Conservation (phyloP, 2,113 vertebrate species). For the Nesogale talazaci region DNA sequence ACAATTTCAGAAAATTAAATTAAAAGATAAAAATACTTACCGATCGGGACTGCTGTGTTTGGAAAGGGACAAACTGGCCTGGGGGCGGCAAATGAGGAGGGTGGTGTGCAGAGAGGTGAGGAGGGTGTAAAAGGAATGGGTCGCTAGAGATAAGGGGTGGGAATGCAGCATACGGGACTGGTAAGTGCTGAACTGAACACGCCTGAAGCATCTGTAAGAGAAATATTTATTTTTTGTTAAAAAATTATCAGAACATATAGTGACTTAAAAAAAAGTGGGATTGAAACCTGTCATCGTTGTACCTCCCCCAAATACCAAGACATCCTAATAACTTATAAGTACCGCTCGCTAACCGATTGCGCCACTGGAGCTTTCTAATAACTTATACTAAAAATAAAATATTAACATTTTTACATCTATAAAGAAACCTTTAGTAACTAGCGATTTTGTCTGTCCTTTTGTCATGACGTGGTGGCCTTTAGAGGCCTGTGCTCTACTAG, state of each 20-base stretch:
- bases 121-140: constrained; percentile 95
- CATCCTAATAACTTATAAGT: background rate
- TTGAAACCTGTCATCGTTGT: constrained; percentile 19
- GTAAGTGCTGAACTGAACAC: constrained; percentile 97
- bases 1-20: constrained; percentile 40
- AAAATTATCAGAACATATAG: constrained; percentile 45
- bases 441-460: background rate
- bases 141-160: constrained; percentile 97
- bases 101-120: constrained; percentile 94
- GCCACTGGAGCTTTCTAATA: too few relatives aligned
- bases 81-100: constrained; percentile 94
- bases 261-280: background rate
- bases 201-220: constrained; percentile 95
- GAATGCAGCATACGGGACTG: constrained; percentile 96
- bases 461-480: background rate
- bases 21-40: constrained; percentile 86
- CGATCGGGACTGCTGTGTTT: constrained; percentile 96
- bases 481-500: background rate
- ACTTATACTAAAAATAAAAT: constrained; percentile 47
- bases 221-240: constrained; percentile 72
- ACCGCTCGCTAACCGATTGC: too few relatives aligned
- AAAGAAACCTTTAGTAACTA: constrained; percentile 8
- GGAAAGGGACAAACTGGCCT: constrained; percentile 97
- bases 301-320: background rate
- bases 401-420: background rate